phyloP scores from a whole-genome alignment of 2,113 vertebrate genomes.

The Thoracochromis brauschi region DNA sequence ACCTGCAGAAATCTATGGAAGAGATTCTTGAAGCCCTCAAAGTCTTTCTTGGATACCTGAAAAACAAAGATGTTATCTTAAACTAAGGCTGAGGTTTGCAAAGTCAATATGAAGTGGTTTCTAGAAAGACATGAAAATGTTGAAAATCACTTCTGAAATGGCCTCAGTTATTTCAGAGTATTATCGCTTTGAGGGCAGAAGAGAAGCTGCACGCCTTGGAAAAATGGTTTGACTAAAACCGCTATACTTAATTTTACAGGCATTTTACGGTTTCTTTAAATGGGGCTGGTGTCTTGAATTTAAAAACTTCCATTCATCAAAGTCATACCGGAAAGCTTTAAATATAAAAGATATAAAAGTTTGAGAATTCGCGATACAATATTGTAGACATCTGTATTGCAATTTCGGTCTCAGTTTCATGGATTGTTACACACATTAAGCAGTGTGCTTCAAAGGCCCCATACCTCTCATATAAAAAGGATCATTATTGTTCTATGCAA shows the following conservation, averaged over 20 bases:
- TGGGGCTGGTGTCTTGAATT: neutral
- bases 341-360: neutral
- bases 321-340: neutral
- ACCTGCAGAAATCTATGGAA: conserved; percentile 96
- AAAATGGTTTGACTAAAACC: neutral
- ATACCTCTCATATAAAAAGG: neutral
- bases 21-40: conserved; percentile 90
- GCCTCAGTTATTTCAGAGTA: neutral
- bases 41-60: conserved; percentile 87
- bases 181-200: neutral
- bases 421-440: neutral
- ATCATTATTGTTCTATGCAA: neutral
- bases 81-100: neutral
- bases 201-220: neutral
- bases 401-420: neutral
- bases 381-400: neutral
- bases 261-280: neutral
- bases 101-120: neutral
- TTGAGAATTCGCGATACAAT: neutral
- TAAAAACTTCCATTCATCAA: neutral
- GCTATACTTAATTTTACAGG: neutral
- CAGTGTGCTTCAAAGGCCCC: neutral
- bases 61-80: neutral
- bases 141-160: neutral
- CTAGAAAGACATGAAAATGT: neutral